Conservation (phyloP, 2,888 invertebrate species). For the Cylindroiulus punctatus region DNA sequence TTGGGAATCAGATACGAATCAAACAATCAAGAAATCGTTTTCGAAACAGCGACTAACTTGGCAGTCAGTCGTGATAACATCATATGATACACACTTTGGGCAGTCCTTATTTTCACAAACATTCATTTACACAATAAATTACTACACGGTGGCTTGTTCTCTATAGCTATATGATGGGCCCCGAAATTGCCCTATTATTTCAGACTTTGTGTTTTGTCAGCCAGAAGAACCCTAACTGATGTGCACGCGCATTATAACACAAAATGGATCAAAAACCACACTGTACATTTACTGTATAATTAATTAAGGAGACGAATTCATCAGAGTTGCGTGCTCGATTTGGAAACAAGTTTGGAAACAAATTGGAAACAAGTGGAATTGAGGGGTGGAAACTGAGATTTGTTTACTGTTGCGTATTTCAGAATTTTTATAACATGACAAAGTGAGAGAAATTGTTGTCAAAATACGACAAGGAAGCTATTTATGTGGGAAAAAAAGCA, state of each 20-base stretch:
- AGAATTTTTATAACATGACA: too few relatives aligned
- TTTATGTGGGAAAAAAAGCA: too few relatives aligned
- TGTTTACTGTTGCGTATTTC: too few relatives aligned
- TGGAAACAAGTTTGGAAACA: not conserved
- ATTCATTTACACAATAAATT: conserved; percentile 34
- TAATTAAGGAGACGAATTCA: not conserved
- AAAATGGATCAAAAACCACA: not conserved
- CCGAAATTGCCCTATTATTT: not conserved
- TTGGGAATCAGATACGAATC: not conserved
- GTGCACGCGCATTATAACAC: not conserved
- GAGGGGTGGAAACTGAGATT: too few relatives aligned
- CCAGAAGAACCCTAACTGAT: not conserved
- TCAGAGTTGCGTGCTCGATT: not conserved
- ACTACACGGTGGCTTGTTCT: conserved; percentile 4
- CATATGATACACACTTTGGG: conserved; percentile 42
- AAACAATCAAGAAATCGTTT: conserved; percentile 37
- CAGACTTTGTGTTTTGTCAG: not conserved
- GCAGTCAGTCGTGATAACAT: conserved; percentile 15
- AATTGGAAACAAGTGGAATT: not conserved
- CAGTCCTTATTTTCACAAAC: conserved; percentile 1
- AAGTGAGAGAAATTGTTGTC: too few relatives aligned
- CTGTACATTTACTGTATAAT: not conserved
- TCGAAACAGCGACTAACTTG: conserved; percentile 4
- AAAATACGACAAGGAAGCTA: too few relatives aligned
- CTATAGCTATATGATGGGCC: not conserved